Evolutionary conservation across 2,888 invertebrate species (phyloP).

Genomic region (Leucophenga montana): DNA sequence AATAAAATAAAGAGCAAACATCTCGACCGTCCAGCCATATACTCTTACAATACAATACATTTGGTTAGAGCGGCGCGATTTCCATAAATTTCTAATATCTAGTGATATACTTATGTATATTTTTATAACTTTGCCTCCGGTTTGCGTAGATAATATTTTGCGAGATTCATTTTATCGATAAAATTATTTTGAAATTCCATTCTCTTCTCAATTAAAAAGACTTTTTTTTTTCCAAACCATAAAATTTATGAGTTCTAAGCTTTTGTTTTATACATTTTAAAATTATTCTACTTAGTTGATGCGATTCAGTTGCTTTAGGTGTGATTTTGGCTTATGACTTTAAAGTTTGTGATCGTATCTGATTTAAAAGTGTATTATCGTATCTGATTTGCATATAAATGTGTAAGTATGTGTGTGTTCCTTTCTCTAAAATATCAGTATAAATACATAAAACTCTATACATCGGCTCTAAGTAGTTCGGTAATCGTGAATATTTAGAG

Average conservation of each 20-base stretch:
- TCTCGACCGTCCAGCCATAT: conserved; percentile 31
- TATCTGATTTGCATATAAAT: not conserved
- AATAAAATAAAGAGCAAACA: not conserved
- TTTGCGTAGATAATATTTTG: conserved; percentile 8
- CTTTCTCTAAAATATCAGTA: not conserved
- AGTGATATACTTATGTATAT: conserved; percentile 47
- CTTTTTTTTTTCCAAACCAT: not conserved
- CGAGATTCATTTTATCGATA: conserved; percentile 7
- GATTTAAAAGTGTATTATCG: not conserved
- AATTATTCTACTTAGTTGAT: not conserved
- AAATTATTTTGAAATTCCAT: conserved; percentile 17
- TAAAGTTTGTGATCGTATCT: not conserved
- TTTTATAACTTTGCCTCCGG: no score
- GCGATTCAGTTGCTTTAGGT: not conserved
- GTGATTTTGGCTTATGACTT: not conserved
- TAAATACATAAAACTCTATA: not conserved
- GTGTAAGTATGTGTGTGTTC: not conserved
- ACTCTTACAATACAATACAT: conserved; percentile 29
- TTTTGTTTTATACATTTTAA: conserved; percentile 12
- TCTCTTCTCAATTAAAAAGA: conserved; percentile 3
- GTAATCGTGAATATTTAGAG: no score
- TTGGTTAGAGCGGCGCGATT: conserved; percentile 38
- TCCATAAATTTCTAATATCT: conserved; percentile 67
- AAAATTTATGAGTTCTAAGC: conserved; percentile 6
- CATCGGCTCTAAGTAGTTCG: not conserved